Conservation (phyloP, 2,797 vertebrate genomes). For the Urosaurus nigricauda region DNA sequence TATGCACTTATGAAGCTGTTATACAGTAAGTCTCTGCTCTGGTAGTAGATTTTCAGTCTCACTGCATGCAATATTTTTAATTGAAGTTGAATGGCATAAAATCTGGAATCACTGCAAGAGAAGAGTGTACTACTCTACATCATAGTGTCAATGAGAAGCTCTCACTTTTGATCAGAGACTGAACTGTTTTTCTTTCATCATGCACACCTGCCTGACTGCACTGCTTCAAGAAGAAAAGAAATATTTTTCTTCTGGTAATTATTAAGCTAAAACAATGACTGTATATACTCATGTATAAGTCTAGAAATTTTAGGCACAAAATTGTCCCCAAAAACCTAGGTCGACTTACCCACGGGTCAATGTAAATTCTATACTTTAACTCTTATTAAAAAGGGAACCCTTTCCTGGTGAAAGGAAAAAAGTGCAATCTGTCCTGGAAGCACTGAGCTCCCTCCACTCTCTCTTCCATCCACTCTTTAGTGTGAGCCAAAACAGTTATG, state of each 20-base stretch:
- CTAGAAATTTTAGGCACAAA: too few species aligned
- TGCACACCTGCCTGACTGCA: background rate
- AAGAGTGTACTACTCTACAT: background rate
- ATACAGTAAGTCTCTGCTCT: background rate
- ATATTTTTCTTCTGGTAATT: background rate
- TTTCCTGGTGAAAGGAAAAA: too few species aligned
- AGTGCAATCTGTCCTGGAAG: too few species aligned
- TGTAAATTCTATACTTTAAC: too few species aligned
- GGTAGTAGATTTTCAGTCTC: background rate
- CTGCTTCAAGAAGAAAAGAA: background rate
- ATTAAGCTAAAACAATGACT: background rate
- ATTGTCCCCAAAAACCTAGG: too few species aligned
- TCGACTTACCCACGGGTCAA: too few species aligned
- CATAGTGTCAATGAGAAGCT: background rate
- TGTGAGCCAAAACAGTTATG: too few species aligned
- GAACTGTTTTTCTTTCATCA: background rate
- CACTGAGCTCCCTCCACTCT: too few species aligned
- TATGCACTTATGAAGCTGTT: background rate
- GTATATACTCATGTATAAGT: too few species aligned
- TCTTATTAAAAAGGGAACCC: too few species aligned
- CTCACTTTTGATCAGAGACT: background rate
- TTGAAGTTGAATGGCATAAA: background rate
- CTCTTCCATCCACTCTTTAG: too few species aligned
- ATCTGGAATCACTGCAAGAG: background rate
- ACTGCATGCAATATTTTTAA: background rate